Percentiles rank a stretch among this genome's conserved stretches.
Conservation (phyloP, 2,113 vertebrate species). For the Phasianus colchicus region DNA sequence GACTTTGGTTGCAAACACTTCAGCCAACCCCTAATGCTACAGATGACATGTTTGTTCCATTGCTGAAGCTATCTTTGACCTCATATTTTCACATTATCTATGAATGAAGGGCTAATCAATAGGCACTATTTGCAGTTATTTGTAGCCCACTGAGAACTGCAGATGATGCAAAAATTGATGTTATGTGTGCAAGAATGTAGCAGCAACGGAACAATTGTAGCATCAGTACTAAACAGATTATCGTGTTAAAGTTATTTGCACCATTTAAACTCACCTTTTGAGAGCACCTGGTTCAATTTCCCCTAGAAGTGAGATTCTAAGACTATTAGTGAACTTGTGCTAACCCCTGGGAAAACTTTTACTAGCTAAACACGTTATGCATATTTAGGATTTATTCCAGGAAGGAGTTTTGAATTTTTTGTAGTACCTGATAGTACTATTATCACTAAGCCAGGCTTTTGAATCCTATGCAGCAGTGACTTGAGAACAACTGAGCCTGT, state of each 20-base stretch:
- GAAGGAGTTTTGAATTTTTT: background rate
- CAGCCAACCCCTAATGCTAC: background rate
- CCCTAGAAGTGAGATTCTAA: background rate
- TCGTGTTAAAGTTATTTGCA: background rate
- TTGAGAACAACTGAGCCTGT: background rate
- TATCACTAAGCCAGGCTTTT: background rate
- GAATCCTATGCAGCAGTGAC: background rate
- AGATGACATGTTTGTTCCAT: constrained; percentile 38
- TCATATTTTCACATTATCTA: constrained; percentile 12
- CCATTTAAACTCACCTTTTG: background rate
- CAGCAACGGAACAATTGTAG: background rate
- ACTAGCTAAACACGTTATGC: background rate
- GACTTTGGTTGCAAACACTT: constrained; percentile 25
- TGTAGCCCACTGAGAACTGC: background rate
- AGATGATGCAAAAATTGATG: background rate
- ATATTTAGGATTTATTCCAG: background rate
- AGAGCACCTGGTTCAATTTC: background rate
- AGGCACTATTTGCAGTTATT: constrained; percentile 23
- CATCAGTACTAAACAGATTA: background rate
- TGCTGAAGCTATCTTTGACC: constrained; percentile 54
- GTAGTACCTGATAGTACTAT: background rate
- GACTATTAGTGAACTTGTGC: background rate
- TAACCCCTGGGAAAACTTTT: background rate
- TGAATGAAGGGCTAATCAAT: background rate
- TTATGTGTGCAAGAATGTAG: background rate